A percentile compares a stretch with the other conserved stretches of the same genome.
Conservation (phyloP, 2,797 vertebrate species). For the Melanotaenia maccullochi region DNA sequence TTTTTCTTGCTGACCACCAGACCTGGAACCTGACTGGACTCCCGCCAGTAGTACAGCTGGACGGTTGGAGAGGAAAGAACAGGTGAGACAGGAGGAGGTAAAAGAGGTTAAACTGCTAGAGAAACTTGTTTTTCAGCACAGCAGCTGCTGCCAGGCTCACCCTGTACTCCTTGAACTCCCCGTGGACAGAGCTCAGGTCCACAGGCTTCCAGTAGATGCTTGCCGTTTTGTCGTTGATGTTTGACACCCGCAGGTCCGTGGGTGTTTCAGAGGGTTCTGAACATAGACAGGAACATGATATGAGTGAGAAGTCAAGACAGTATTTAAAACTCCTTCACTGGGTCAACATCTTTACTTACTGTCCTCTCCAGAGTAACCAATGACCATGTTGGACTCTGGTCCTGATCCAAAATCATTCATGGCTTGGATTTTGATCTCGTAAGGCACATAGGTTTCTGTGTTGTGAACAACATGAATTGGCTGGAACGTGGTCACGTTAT, state of each 20-base stretch:
- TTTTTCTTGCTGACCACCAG: constrained; percentile 90
- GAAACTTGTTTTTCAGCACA: not conserved
- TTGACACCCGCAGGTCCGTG: constrained; percentile 86
- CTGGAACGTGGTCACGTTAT: constrained; percentile 82
- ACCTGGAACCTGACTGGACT: constrained; percentile 91
- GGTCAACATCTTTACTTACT: constrained; percentile 81
- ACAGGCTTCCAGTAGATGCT: constrained; percentile 91
- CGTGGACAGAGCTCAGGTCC: constrained; percentile 87
- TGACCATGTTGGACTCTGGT: constrained; percentile 86
- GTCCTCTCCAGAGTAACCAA: constrained; percentile 95
- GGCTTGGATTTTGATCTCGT: constrained; percentile 94
- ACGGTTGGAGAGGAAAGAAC: not conserved
- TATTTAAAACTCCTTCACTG: constrained; percentile 3
- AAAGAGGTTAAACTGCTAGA: not conserved
- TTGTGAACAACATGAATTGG: constrained; percentile 84
- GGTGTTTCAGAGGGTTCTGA: constrained; percentile 91
- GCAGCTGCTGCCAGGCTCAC: constrained; percentile 78
- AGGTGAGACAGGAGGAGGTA: not conserved
- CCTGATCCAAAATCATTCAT: constrained; percentile 91
- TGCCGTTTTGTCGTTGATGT: constrained; percentile 88
- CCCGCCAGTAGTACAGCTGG: constrained; percentile 95
- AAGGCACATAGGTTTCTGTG: constrained; percentile 91
- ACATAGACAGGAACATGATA: not conserved
- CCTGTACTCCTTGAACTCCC: constrained; percentile 95
- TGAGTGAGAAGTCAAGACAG: not conserved